phyloP scores from a whole-genome alignment of 92 coral and sea anemone species.

The Paramuricea clavata region DNA sequence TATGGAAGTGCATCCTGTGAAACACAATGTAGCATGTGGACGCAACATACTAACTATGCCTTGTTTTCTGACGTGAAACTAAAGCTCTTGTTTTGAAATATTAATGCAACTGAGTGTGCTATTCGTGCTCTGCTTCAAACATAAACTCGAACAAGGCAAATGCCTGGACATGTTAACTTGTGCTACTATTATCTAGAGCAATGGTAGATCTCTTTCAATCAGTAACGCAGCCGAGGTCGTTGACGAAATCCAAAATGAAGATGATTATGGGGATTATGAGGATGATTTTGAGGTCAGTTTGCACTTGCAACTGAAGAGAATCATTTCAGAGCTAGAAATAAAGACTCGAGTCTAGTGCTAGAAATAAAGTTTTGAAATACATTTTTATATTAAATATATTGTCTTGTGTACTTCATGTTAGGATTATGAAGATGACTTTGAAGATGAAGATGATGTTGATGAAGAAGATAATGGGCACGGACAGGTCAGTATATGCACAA shows the following conservation, averaged over 20 bases:
- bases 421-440: constrained; percentile 99
- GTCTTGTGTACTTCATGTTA: constrained; percentile 3
- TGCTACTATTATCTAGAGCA: constrained; percentile 11
- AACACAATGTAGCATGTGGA: not conserved
- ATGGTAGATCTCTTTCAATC: constrained; percentile 28
- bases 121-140: too few species aligned
- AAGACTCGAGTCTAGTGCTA: too few species aligned
- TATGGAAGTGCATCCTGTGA: not conserved
- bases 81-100: too few species aligned
- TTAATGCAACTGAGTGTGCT: too few species aligned
- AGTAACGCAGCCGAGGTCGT: constrained; percentile 57
- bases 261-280: constrained; percentile 80
- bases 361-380: too few species aligned
- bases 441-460: constrained; percentile 80
- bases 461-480: constrained; percentile 59
- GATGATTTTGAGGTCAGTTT: constrained; percentile 92
- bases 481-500: constrained; percentile 63
- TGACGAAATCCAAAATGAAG: constrained; percentile 75
- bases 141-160: too few species aligned
- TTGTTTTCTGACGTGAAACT: too few species aligned
- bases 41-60: not conserved
- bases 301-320: too few species aligned
- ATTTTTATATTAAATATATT: too few species aligned
- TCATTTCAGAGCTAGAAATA: too few species aligned
- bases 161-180: too few species aligned